These are phyloP conservation scores for Thymelicus lineola DNA, from an alignment of 2,888 invertebrate species.

Conservation along the genomic window DNA sequence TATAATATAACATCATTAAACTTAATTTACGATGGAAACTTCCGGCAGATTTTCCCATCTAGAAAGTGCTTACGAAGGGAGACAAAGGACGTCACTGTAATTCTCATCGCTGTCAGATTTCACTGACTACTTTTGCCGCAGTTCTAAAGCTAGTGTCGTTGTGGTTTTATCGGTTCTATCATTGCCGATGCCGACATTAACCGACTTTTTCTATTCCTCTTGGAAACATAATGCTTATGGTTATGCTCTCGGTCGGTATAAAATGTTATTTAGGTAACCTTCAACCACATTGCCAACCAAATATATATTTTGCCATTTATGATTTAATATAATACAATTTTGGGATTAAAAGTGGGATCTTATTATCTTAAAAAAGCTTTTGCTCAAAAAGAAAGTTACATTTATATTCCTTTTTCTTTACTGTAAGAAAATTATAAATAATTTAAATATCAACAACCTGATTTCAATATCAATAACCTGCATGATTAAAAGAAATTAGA, in stretches of 20 bases:
- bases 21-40: slow-evolving; percentile 75
- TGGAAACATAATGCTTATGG: background rate
- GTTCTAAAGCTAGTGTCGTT: slow-evolving; percentile 1
- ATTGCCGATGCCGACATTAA: background rate
- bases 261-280: background rate
- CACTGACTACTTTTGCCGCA: background rate
- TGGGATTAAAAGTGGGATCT: too few relatives aligned
- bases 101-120: slow-evolving; percentile 11
- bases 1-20: slow-evolving; percentile 49
- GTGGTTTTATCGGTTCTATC: background rate
- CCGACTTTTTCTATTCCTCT: background rate
- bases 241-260: background rate
- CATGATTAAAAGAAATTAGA: too few relatives aligned
- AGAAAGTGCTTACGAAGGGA: slow-evolving; percentile 67
- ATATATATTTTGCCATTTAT: too few relatives aligned
- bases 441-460: too few relatives aligned
- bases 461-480: too few relatives aligned
- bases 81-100: slow-evolving; percentile 30
- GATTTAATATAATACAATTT: too few relatives aligned
- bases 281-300: too few relatives aligned
- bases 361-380: too few relatives aligned
- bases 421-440: too few relatives aligned
- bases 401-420: too few relatives aligned
- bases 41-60: slow-evolving; percentile 62
- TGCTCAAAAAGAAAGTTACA: too few relatives aligned